Conservation (phyloP, 1,140 invertebrate species). For the Zaprionus kolodkinae region DNA sequence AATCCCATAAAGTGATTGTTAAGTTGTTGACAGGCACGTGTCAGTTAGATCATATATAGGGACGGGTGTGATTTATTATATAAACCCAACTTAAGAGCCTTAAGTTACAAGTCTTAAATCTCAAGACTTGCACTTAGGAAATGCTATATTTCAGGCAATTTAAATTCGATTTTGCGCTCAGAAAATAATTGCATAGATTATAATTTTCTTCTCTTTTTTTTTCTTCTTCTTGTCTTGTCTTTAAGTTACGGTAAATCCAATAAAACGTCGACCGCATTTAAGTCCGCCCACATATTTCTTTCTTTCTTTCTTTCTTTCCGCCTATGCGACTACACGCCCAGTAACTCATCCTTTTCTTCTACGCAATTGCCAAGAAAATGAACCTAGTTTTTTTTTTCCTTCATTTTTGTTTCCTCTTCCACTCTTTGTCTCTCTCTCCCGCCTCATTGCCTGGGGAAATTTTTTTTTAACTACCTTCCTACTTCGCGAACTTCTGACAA, state of each 20-base stretch:
- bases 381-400: background rate
- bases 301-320: background rate
- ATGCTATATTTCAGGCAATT: background rate
- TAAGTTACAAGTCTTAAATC: background rate
- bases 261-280: conserved; percentile 3
- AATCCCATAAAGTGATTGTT: background rate
- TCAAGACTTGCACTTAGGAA: no score
- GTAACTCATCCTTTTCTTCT: background rate
- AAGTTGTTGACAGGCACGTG: background rate
- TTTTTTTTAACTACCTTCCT: conserved; percentile 9
- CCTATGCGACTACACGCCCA: background rate
- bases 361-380: background rate
- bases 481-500: conserved; percentile 4
- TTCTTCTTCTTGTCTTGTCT: background rate
- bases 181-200: conserved; percentile 2
- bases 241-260: conserved; percentile 1
- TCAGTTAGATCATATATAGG: background rate
- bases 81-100: background rate
- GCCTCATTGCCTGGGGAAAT: background rate
- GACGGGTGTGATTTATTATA: background rate
- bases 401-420: background rate
- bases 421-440: background rate
- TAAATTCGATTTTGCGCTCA: background rate
- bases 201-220: background rate
- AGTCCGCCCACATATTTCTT: background rate